Evolutionary conservation across 2,888 invertebrate genomes (phyloP).

Genomic region (Vanessa cardui): DNA sequence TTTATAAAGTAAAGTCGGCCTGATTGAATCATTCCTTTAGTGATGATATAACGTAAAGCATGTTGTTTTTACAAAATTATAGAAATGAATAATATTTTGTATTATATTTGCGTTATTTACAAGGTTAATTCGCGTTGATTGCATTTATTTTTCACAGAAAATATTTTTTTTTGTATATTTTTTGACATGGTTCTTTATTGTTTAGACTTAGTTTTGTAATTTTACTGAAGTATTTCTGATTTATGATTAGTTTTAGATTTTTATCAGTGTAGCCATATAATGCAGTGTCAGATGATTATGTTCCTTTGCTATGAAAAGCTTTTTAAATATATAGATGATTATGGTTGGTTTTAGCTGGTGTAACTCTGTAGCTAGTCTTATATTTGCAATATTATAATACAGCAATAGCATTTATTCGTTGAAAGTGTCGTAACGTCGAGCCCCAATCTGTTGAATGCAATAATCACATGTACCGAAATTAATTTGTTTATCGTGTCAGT

Average conservation of each 20-base stretch:
- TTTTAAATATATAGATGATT: conserved; percentile 41
- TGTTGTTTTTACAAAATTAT: conserved; percentile 1
- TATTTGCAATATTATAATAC: conserved; percentile 39
- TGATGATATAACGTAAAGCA: background rate
- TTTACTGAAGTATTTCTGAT: conserved; percentile 44
- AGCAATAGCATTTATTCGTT: conserved; percentile 40
- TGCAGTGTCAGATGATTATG: conserved; percentile 54
- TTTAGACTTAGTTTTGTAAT: conserved; percentile 55
- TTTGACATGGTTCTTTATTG: conserved; percentile 58
- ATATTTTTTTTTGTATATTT: conserved; percentile 55
- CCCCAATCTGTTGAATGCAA: conserved; percentile 11
- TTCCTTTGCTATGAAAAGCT: conserved; percentile 48
- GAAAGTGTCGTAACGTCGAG: conserved; percentile 24
- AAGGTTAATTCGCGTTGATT: conserved; percentile 36
- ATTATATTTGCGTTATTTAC: conserved; percentile 12
- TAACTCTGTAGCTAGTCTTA: conserved; percentile 43
- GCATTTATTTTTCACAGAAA: conserved; percentile 57
- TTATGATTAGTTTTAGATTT: conserved; percentile 45
- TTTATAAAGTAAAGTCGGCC: background rate
- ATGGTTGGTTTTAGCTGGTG: conserved; percentile 34
- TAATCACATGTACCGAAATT: conserved; percentile 12
- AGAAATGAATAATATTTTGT: conserved; percentile 6
- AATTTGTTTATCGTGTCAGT: conserved; percentile 1
- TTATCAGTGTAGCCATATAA: conserved; percentile 37
- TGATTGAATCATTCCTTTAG: conserved; percentile 4